phyloP scores from a whole-genome alignment of 1,140 invertebrate species.

The Diploscapter pachys region DNA sequence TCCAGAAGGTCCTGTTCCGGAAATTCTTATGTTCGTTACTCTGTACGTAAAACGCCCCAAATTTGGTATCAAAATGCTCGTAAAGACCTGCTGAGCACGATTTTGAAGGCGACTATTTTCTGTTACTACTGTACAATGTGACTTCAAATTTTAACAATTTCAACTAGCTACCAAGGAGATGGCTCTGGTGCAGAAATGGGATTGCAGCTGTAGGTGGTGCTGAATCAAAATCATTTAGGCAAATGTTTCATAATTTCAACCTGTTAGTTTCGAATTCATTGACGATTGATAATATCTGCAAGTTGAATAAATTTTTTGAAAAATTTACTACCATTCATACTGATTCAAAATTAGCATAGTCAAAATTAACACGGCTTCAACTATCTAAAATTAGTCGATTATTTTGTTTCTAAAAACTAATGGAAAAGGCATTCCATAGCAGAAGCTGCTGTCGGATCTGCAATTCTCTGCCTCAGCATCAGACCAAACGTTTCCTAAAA shows the following conservation, averaged over 20 bases:
- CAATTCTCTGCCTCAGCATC: conserved; percentile 27
- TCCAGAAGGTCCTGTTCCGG: not conserved
- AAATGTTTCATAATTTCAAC: too few species aligned
- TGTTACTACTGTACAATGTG: too few species aligned
- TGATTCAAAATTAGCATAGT: conserved; percentile 25
- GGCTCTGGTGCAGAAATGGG: conserved; percentile 39
- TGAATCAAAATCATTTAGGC: too few species aligned
- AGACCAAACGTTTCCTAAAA: conserved; percentile 36
- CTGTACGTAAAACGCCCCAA: too few species aligned
- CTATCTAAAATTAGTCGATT: conserved; percentile 12
- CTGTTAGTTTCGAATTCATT: conserved; percentile 33
- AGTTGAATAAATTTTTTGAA: conserved; percentile 27
- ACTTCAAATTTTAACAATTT: too few species aligned
- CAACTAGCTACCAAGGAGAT: conserved; percentile 23
- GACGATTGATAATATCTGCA: conserved; percentile 36
- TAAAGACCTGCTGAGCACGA: conserved; percentile 9
- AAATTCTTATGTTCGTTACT: too few species aligned
- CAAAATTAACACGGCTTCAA: conserved; percentile 31
- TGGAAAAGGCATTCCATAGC: too few species aligned
- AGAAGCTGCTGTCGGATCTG: conserved; percentile 19
- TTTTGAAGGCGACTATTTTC: not conserved
- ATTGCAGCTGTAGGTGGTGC: conserved; percentile 29
- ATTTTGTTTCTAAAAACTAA: too few species aligned
- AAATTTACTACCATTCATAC: conserved; percentile 28
- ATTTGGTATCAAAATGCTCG: conserved; percentile 1